phyloP scores from a whole-genome alignment of 2,888 invertebrate genomes.

The Ephialtes manifestator region DNA sequence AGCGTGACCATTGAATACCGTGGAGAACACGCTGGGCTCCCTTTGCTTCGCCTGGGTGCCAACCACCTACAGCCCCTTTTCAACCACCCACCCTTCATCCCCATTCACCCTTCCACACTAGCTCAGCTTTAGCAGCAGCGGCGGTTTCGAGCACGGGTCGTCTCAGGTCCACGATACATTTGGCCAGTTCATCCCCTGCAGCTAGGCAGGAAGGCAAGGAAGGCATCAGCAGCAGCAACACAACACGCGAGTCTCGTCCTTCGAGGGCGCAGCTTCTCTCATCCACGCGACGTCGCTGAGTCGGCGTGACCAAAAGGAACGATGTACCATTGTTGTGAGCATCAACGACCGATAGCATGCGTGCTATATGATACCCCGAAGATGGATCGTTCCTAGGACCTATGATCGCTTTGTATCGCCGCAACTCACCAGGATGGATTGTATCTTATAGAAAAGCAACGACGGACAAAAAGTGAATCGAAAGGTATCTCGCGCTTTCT shows the following conservation, averaged over 20 bases:
- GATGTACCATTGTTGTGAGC: constrained; percentile 32
- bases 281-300: constrained; percentile 14
- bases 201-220: neutral
- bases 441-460: constrained; percentile 18
- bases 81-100: constrained; percentile 45
- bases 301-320: constrained; percentile 22
- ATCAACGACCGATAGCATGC: constrained; percentile 3
- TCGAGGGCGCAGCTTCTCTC: constrained; percentile 26
- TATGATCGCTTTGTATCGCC: constrained; percentile 21
- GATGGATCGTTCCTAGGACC: constrained; percentile 25
- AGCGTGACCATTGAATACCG: constrained; percentile 79
- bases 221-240: constrained; percentile 21
- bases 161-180: neutral
- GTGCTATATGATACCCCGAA: neutral
- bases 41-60: constrained; percentile 63
- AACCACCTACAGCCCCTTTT: constrained; percentile 57
- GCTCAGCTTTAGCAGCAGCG: constrained; percentile 47
- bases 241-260: constrained; percentile 2
- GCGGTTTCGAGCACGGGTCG: constrained; percentile 39
- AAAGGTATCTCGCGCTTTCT: neutral
- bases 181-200: neutral
- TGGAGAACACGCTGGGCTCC: constrained; percentile 75
- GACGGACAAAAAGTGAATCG: constrained; percentile 3
- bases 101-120: constrained; percentile 43
- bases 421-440: constrained; percentile 41